Conservation (phyloP, 2,888 invertebrate species). For the Caenorhabditis uteleia region DNA sequence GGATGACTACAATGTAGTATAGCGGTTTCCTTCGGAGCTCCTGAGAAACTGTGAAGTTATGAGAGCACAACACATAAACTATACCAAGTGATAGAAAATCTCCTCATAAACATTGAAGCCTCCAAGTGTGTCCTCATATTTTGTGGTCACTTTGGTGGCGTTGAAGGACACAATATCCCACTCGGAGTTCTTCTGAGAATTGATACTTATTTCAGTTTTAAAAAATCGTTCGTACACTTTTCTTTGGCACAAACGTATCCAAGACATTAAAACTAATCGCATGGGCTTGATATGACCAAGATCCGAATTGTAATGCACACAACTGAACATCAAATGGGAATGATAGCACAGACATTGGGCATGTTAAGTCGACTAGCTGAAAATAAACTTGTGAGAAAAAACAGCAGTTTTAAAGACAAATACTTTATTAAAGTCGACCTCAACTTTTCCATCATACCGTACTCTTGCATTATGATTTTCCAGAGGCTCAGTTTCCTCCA, state of each 20-base stretch:
- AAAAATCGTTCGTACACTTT: conserved; percentile 17
- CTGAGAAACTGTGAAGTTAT: conserved; percentile 15
- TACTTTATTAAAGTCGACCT: conserved; percentile 57
- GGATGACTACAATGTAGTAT: conserved; percentile 56
- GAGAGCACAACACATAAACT: not conserved
- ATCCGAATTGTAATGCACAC: conserved; percentile 56
- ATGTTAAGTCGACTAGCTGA: conserved; percentile 52
- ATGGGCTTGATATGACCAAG: conserved; percentile 56
- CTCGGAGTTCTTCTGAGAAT: conserved; percentile 50
- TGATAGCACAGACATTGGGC: conserved; percentile 51
- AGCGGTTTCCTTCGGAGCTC: conserved; percentile 53
- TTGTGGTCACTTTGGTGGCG: conserved; percentile 48
- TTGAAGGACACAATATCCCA: conserved; percentile 57
- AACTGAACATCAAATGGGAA: conserved; percentile 57
- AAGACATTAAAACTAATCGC: conserved; percentile 44
- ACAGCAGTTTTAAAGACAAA: not conserved
- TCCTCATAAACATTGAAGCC: conserved; percentile 55
- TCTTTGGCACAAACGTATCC: conserved; percentile 43
- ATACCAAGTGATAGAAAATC: conserved; percentile 53
- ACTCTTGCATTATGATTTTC: conserved; percentile 53
- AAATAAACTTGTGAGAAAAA: conserved; percentile 5
- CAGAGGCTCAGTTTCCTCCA: conserved; percentile 54
- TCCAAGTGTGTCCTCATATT: conserved; percentile 50
- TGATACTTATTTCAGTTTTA: not conserved
- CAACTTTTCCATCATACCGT: conserved; percentile 47